These are phyloP conservation scores for Microtus agrestis DNA, from an alignment of 2,797 vertebrate species.

Conservation along the genomic window DNA sequence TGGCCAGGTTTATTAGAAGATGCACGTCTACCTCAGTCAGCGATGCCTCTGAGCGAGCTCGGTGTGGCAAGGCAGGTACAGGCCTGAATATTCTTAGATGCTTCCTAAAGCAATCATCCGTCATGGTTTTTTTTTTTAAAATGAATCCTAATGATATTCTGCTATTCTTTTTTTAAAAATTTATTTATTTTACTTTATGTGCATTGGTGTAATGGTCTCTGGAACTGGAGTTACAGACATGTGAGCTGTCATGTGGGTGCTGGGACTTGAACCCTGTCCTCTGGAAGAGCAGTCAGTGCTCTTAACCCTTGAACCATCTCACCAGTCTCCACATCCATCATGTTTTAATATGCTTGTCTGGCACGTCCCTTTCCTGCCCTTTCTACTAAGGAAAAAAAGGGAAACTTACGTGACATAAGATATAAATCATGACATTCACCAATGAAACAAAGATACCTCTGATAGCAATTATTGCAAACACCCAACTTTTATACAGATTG, in stretches of 20 bases:
- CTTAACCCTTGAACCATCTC: too few species aligned
- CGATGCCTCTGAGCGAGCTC: neutral
- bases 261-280: too few species aligned
- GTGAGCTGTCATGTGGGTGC: too few species aligned
- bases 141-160: too few species aligned
- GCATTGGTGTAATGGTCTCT: too few species aligned
- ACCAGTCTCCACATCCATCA: too few species aligned
- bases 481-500: neutral
- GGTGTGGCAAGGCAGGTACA: neutral
- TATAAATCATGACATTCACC: neutral
- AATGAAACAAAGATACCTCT: neutral
- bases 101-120: neutral
- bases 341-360: neutral
- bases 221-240: too few species aligned
- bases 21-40: neutral
- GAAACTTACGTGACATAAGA: too few species aligned
- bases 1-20: neutral
- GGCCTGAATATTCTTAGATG: neutral
- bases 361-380: fast-evolving
- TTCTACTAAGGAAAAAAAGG: neutral
- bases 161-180: too few species aligned
- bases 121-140: too few species aligned
- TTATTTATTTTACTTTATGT: too few species aligned
- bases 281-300: too few species aligned
- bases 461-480: neutral